These are phyloP conservation scores for Drosophila nikananu DNA, from an alignment of 1,140 invertebrate species.

Conservation along the genomic window DNA sequence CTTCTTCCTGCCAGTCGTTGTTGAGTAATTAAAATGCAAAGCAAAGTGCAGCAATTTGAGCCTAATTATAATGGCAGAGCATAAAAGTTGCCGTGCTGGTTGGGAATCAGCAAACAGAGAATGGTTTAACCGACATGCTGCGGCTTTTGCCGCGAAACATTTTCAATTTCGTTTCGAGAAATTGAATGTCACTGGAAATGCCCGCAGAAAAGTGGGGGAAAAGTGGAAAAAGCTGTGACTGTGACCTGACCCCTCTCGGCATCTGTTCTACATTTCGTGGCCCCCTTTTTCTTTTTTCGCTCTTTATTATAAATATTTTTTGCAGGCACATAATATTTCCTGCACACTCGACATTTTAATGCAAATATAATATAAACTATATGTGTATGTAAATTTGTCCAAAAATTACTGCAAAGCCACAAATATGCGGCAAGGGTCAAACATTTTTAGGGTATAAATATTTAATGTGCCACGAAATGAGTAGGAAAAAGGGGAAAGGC, in stretches of 20 bases:
- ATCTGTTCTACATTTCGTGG: conserved; percentile 63
- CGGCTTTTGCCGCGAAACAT: conserved; percentile 45
- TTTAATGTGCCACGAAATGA: conserved; percentile 61
- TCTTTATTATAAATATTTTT: conserved; percentile 70
- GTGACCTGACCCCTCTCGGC: conserved; percentile 10
- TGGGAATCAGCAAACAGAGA: conserved; percentile 45
- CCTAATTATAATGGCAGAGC: conserved; percentile 56
- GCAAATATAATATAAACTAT: conserved; percentile 51
- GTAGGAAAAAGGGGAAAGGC: conserved; percentile 24
- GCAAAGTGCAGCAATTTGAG: conserved; percentile 55
- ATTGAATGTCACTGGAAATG: conserved; percentile 73
- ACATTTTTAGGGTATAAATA: conserved; percentile 61
- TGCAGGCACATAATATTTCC: conserved; percentile 41
- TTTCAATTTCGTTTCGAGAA: conserved; percentile 79
- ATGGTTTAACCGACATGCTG: conserved; percentile 41
- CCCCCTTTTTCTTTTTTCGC: conserved; percentile 10
- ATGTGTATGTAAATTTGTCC: neutral
- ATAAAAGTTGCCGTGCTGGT: conserved; percentile 19
- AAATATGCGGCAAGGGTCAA: conserved; percentile 50
- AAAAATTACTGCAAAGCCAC: conserved; percentile 29
- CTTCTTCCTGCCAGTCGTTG: conserved; percentile 26
- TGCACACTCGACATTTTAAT: conserved; percentile 54
- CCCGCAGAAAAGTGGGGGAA: conserved; percentile 8
- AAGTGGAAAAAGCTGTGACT: conserved; percentile 11
- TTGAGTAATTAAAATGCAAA: conserved; percentile 74